Base-by-base conservation (phyloP, 2,113 vertebrate genomes). In the Plestiodon gilberti region DNA sequence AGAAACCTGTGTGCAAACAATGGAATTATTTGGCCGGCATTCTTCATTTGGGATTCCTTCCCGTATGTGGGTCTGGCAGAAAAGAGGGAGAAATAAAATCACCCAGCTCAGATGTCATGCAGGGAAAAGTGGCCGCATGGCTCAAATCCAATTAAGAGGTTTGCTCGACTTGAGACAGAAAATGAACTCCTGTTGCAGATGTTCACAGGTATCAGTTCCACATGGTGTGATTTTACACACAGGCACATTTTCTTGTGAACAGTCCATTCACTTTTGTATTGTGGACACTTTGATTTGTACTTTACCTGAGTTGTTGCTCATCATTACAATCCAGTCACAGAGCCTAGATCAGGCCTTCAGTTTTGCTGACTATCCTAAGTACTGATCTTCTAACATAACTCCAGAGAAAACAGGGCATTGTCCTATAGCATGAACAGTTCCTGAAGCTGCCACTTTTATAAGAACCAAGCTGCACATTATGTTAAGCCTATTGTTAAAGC, bases 1-100 rank as follows among this genome's bases (percentile, higher is more conserved):
- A 92, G 92, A 85, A 91, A 77, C 55, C 61, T 78, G 83, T 52
- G 83, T n/a, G 78, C 28, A 52, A 87, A 78, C 7, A 77, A 2
- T 83, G 76, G 65, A 69, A 15, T 90, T 88, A 83, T 80, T 92
- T 90, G 69, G 1, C 69, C 40, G 89, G 55, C 17, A 20, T 13
- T 89, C 33, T 65, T 4, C 78, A 43, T 81, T 89, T 79, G 71
- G n/a, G 83, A 33, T 67, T 80, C 35, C 61, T 84, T 87, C 90
- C 90, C 81, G 13, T 77, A 78, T 79, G 75, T 69, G 10, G 76
- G 40, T 67, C 28, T 73, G 61, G 1, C 2, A 75, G 67, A 74
- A 59, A 74, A 0, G 8, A 8, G n/a, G n/a, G 80, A 52, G 88
- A 69, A 67, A 3, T 86, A 75, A 69, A 30, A 88, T 81, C 88